Base-by-base conservation (phyloP, 2,113 vertebrate species). In the Pomatostomus ruficeps region DNA sequence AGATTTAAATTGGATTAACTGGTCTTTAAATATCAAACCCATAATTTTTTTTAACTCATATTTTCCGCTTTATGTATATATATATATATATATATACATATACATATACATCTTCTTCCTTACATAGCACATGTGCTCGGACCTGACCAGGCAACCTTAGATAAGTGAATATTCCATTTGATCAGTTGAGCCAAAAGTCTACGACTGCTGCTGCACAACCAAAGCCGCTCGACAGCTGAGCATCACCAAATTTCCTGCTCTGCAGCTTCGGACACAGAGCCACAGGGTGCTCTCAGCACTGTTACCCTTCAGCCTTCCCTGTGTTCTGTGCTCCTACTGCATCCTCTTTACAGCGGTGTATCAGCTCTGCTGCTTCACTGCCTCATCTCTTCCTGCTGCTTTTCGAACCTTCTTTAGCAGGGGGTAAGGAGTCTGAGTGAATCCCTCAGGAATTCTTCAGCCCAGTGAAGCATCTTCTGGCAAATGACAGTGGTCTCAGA, bases 181-280 rank as follows among this genome's bases (percentile, higher is more conserved):
- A 45, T 36, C 9, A 35, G 13, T 2, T 10, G 7, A 87, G 2
- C 20, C 48, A 43, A 81, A 74, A 75, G 15, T 31, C 13, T 28
- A 4, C 0, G 2, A 7, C 8, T 58, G 20, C 42, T 70, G 14
- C 24, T 22, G 6, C 1, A 3, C 10, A 70, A 58, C 20, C 1
- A 0, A 84, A 81, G 21, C 23, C 25, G 73, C 58, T 66, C 1
- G 0, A 29, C 19, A n/a, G 12, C 52, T 35, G 54, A 70, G 15
- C 25, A 13, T 61, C 54, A 9, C 9, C 12, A 31, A 23, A 65
- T 33, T 45, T 67, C 3, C 6, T 45, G 17, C 28, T 46, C 83
- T 20, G 8, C 22, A 59, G 3, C 22, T 43, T 52, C 1, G 0
- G 24, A 43, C 13, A 5, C 6, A 48, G 72, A 72, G 14, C 22